phyloP scores from a whole-genome alignment of 2,797 vertebrate genomes.

The Micromesistius poutassou region DNA sequence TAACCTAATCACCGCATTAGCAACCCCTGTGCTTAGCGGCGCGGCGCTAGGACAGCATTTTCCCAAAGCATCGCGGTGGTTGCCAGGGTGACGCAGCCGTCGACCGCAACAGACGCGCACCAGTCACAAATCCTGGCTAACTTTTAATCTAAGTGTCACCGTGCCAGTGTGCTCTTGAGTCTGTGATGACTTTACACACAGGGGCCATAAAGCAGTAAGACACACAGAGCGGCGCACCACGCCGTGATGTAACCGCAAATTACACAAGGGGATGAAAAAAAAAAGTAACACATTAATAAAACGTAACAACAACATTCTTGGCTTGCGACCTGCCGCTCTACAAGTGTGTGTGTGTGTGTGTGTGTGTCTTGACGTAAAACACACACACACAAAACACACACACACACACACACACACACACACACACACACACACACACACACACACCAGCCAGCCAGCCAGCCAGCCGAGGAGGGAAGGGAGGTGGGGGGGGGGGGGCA shows the following conservation, averaged over 20 bases:
- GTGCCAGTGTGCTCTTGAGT: neutral
- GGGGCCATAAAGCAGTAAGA: neutral
- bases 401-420: conserved; percentile 22
- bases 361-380: conserved; percentile 50
- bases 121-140: neutral
- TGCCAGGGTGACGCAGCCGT: conserved; percentile 3
- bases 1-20: conserved; percentile 13
- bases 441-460: no score
- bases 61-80: conserved; percentile 1
- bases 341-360: conserved; percentile 35
- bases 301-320: neutral
- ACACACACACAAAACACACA: conserved; percentile 31
- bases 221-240: neutral
- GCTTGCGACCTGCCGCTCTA: neutral
- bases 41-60: neutral
- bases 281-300: neutral
- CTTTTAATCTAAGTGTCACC: neutral
- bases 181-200: conserved; percentile 1
- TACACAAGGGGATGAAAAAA: neutral
- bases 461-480: no score
- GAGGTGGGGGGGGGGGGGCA: conserved; percentile 38
- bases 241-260: neutral
- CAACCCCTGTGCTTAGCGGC: neutral
- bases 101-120: conserved; percentile 7
- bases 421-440: conserved; percentile 33